These are phyloP conservation scores for Cydia pomonella DNA, from an alignment of 1,140 invertebrate species.

Conservation along the genomic window DNA sequence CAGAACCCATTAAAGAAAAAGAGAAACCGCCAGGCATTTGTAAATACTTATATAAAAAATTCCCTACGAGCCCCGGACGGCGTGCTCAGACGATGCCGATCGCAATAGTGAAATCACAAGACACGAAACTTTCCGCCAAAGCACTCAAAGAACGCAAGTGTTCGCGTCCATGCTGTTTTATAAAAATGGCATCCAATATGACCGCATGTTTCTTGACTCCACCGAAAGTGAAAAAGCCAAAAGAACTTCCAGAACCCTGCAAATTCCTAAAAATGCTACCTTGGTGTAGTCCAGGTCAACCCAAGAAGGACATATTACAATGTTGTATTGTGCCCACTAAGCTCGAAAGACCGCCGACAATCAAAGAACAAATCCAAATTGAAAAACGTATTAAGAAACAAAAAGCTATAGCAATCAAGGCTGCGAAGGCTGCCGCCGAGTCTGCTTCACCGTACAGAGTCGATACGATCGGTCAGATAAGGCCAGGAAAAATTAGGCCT, in stretches of 20 bases:
- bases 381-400: not conserved
- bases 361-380: not conserved
- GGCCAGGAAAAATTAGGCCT: not conserved
- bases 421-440: not conserved
- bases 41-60: not conserved
- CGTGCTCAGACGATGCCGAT: not conserved
- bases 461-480: slow-evolving; percentile 3
- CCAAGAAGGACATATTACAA: not conserved
- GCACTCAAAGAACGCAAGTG: not conserved
- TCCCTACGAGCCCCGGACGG: not conserved
- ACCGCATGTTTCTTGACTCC: not conserved
- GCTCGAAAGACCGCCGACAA: not conserved
- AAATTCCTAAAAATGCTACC: not conserved
- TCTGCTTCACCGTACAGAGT: not conserved
- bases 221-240: not conserved
- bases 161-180: not conserved
- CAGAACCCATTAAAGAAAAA: not conserved
- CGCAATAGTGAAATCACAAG: not conserved
- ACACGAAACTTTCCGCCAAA: not conserved
- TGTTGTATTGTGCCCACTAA: not conserved
- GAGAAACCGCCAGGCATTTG: not conserved
- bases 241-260: not conserved
- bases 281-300: not conserved
- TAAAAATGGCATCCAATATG: not conserved
- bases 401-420: not conserved